These are phyloP conservation scores for Drosophila vallismaia DNA, from an alignment of 2,888 invertebrate species.

Conservation along the genomic window DNA sequence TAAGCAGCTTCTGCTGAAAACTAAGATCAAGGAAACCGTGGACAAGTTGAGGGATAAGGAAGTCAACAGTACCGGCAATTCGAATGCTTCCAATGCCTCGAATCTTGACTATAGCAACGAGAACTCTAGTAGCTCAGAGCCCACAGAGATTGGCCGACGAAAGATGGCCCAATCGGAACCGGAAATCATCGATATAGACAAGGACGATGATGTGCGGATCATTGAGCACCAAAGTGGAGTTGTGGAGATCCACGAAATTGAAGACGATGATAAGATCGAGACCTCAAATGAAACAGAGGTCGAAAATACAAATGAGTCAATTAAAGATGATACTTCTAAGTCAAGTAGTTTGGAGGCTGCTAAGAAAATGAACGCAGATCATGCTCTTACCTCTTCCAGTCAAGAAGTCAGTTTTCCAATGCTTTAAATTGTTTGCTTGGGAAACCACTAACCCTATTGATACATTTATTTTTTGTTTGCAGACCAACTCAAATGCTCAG, in stretches of 20 bases:
- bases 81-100: slow-evolving; percentile 39
- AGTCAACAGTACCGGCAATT: slow-evolving; percentile 62
- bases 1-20: slow-evolving; percentile 83
- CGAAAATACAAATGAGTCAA: slow-evolving; percentile 21
- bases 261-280: slow-evolving; percentile 66
- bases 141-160: slow-evolving; percentile 27
- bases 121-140: slow-evolving; percentile 43
- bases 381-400: neutral
- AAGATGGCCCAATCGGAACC: slow-evolving; percentile 28
- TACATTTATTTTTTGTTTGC: neutral
- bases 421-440: neutral
- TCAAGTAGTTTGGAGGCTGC: slow-evolving; percentile 4
- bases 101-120: slow-evolving; percentile 56
- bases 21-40: slow-evolving; percentile 81
- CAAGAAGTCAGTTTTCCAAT: slow-evolving; percentile 35
- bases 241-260: slow-evolving; percentile 71
- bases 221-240: slow-evolving; percentile 73
- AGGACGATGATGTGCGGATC: slow-evolving; percentile 79
- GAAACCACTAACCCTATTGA: neutral
- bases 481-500: slow-evolving; percentile 49
- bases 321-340: slow-evolving; percentile 19
- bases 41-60: slow-evolving; percentile 74
- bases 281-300: neutral
- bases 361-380: slow-evolving; percentile 8
- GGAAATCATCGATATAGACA: slow-evolving; percentile 78